Evolutionary conservation across 2,113 vertebrate species (phyloP), one percentile per base, ranked within the genome.

Genomic region (Phoxinus phoxinus): DNA sequence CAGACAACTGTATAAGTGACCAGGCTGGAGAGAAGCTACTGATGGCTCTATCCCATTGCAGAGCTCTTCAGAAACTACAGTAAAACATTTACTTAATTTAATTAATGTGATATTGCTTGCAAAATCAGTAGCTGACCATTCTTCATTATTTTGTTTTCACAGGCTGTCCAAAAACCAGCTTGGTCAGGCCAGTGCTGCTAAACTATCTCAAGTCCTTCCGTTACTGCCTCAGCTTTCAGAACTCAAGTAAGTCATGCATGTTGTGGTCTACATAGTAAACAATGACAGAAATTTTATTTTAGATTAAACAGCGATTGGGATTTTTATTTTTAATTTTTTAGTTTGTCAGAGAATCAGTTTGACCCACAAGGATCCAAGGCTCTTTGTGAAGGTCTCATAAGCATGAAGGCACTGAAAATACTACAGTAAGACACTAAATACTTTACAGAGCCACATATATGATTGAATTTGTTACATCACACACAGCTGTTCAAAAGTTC

Each of bases 321-420:
- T 41, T 63, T 83, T 76, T 27, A 83, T 27, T 88, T 9, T 53
- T n/a, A n/a, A n/a, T 23, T 32, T 23, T 27, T 56, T 61, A 99
- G 97, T 87, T 86, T 99, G 84, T 95, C 97, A 67, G 93, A 95
- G 83, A 98, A 98, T 88, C 2, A 0, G 3, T 87, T 98, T 23
- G 94, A 93, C 0, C 10, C 44, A 2, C 86, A 90, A 69, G 92
- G 94, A 0, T 87, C 93, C 6, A 8, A 1, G 3, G 90, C 27
- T 74, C 90, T 99, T 79, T 89, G 92, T 0, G 11, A 90, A 87
- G 93, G 90, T 6, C 90, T 97, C 88, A 90, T 56, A 0, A 84
- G 83, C 77, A 86, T 96, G 73, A 88, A 88, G 2, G 91, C 79
- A 37, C 96, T 99, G 83, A 94, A 67, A 44, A 95, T 88, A 86